Base-by-base conservation (phyloP, 2,797 vertebrate species). In the Neopelma chrysocephalum region DNA sequence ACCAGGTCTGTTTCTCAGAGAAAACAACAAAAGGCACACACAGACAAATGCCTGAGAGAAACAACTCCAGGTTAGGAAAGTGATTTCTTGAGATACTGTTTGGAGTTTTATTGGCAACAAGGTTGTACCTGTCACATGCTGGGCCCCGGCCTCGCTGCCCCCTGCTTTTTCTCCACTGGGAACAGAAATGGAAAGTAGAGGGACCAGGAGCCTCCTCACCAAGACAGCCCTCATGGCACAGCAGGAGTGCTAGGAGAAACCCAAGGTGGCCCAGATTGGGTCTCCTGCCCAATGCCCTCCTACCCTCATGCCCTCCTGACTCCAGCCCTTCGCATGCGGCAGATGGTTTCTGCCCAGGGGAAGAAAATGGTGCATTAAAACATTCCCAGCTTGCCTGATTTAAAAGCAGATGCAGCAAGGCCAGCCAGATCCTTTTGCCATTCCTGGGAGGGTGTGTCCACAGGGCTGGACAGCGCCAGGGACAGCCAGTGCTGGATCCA, bases 81-180 rank as follows among this genome's bases (percentile, higher is more conserved):
- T 6, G 2, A 56, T 79, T 90, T 90, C 54, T 65, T 56, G 42
- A 87, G 82, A 77, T 60, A 60, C 15, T 40, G 51, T 51, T 84
- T 48, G 90, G 93, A 93, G 79, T 84, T 85, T 90, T 86, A 71
- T 89, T 95, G 95, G 95, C 90, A 93, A 78, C 88, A 89, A 82
- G 65, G 92, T 84, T 83, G 57, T 82, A 61, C 85, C 92, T 84
- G 89, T 60, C 82, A 64, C 69, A 43, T 36, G 87, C 89, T 62
- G 13, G n/a, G 81, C 58, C 57, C 50, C 5, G 0, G 56, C 79
- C 43, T 58, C 19, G 0, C 3, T 4, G 18, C 62, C 58, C 16
- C 14, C 75, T 71, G 88, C 72, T 71, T 48, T 22, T 47, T 51
- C 79, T 71, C 78, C 73, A 15, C 21, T 1, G 2, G 26, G 20